These are phyloP conservation scores for Myrmecophaga tridactyla DNA, from an alignment of 2,113 vertebrate species.

Conservation along the genomic window DNA sequence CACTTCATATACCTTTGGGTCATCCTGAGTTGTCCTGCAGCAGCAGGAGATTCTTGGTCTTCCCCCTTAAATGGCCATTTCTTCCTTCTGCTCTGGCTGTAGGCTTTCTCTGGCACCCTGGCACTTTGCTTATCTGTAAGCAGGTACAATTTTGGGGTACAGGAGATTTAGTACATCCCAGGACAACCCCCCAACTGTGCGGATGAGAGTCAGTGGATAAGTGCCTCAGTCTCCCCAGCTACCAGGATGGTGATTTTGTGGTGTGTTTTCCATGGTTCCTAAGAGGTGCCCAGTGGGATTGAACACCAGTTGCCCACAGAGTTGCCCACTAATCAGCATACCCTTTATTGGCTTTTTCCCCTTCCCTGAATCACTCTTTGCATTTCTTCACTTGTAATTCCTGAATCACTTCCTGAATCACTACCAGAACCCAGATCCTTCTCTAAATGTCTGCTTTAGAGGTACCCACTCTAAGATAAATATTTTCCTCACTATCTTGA, in stretches of 20 bases:
- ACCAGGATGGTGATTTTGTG: not conserved
- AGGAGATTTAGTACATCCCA: not conserved
- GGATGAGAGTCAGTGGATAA: not conserved
- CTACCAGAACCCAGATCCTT: not conserved
- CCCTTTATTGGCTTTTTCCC: no score
- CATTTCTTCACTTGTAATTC: not conserved
- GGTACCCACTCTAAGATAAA: not conserved
- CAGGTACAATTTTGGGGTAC: accelerated
- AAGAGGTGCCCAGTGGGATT: not conserved
- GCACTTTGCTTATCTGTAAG: not conserved
- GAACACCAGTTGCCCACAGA: not conserved
- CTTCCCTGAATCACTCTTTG: not conserved
- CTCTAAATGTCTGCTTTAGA: not conserved
- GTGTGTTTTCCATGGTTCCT: not conserved
- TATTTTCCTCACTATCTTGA: not conserved
- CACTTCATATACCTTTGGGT: not conserved
- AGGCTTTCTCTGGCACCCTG: not conserved
- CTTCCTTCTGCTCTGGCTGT: not conserved
- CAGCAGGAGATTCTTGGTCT: accelerated
- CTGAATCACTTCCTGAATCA: not conserved
- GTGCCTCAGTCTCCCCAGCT: not conserved
- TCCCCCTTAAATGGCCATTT: not conserved
- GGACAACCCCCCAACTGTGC: not conserved
- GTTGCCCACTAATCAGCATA: no score
- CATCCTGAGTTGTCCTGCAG: not conserved